Evolutionary conservation across 2,888 invertebrate species (phyloP), one percentile per base, ranked within the genome.

Genomic region (Tanypteryx hageni): DNA sequence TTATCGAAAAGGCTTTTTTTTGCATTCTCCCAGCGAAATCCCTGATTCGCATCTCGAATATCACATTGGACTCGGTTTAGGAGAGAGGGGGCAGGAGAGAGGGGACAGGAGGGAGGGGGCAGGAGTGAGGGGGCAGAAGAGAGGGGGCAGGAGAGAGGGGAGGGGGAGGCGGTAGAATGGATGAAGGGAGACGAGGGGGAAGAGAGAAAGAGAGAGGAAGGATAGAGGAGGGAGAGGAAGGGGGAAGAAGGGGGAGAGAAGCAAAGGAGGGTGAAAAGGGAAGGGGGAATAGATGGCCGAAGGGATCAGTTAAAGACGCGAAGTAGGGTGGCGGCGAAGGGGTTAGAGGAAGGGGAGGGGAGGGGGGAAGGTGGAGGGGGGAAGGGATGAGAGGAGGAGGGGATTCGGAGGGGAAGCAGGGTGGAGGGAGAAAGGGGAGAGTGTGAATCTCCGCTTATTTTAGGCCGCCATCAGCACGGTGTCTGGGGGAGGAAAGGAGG

Each of bases 381-480:
- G 68, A 76, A 22, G 0, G 68, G 22, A 76, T 18, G 68, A n/a
- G 18, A 22, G 68, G 68, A n/a, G 68, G 68, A 16, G 31, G 18
- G 56, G n/a, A n/a, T n/a, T n/a, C n/a, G n/a, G n/a, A n/a, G n/a
- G n/a, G n/a, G n/a, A n/a, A n/a, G n/a, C n/a, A 76, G 22, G 18
- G 44, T 11, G 61, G 81, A 81, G 31, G 22, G 14, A 18, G 85
- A 9, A 57, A 59, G 86, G 61, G 86, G 86, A 27, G 83, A 44
- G 89, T 68, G 89, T 89, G 89, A 89, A 89, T 68, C 89, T 61
- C 89, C 27, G 89, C 89, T 89, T 89, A 89, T 89, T 89, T 89
- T 89, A 89, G 89, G 89, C 89, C 89, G 44, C 89, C 86, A 86
- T 86, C 86, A 86, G 59, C 89, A 89, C 64, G 64, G 89, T 68